These are phyloP conservation scores for Halcyon malimbica DNA, from an alignment of 2,113 vertebrate species.

Conservation along the genomic window DNA sequence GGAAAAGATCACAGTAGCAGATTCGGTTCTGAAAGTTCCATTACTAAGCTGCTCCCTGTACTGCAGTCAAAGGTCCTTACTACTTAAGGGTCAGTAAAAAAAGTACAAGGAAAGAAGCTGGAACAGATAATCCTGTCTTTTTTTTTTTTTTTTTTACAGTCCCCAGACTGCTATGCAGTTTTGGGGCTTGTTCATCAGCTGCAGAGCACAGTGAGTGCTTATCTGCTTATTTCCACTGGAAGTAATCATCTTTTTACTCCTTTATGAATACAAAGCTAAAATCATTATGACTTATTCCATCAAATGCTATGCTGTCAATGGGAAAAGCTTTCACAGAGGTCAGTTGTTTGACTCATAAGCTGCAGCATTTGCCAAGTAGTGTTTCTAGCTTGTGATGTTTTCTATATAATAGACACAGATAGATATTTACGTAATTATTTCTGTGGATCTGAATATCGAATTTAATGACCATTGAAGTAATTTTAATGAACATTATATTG, in stretches of 20 bases:
- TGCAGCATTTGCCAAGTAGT: background rate
- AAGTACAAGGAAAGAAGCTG: background rate
- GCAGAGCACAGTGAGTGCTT: slow-evolving; percentile 2
- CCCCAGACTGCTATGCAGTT: background rate
- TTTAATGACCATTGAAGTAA: background rate
- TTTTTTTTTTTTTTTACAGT: background rate
- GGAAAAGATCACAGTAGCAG: background rate
- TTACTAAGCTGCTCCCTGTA: background rate
- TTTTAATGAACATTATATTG: background rate
- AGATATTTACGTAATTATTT: background rate
- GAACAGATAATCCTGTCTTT: background rate
- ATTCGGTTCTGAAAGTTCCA: background rate
- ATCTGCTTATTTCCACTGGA: slow-evolving; percentile 19
- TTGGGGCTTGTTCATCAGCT: slow-evolving; percentile 11
- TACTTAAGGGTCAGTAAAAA: background rate
- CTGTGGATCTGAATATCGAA: background rate
- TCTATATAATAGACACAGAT: background rate
- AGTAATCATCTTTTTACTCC: background rate
- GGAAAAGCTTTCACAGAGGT: slow-evolving; percentile 36
- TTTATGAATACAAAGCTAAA: slow-evolving; percentile 42
- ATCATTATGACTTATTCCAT: slow-evolving; percentile 49
- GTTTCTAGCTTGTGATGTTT: background rate
- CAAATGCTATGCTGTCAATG: slow-evolving; percentile 22
- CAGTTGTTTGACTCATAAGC: slow-evolving; percentile 7
- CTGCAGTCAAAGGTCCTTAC: background rate